Evolutionary conservation across 30 jellyfish, hydroid and myxozoan genomes (phyloP).

Genomic region (Hydra vulgaris): DNA sequence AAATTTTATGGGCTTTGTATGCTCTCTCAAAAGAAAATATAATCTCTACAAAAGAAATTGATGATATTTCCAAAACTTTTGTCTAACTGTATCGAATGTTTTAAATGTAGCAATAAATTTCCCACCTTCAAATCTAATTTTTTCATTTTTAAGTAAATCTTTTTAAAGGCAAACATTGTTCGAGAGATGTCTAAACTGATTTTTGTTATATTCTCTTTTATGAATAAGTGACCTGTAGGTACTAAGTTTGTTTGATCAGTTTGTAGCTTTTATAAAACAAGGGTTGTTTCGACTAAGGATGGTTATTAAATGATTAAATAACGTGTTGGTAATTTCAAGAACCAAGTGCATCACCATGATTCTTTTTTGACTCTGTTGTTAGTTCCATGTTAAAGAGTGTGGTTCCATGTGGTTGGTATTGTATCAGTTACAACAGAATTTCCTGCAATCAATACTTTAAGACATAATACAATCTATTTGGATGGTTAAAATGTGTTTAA

Average conservation of each 20-base stretch:
- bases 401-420: no score
- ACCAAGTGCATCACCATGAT: neutral
- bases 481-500: no score
- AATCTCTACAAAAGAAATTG: neutral
- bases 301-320: neutral
- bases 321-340: neutral
- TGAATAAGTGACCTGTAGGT: neutral
- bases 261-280: neutral
- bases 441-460: no score
- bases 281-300: neutral
- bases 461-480: no score
- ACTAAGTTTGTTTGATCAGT: neutral
- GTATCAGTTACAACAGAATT: no score
- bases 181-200: neutral
- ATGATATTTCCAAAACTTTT: neutral
- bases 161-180: neutral
- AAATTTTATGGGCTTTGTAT: neutral
- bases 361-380: no score
- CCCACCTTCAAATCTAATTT: neutral
- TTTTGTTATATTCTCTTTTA: neutral
- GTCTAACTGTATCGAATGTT: neutral
- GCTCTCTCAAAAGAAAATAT: neutral
- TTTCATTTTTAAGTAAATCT: neutral
- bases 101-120: neutral
- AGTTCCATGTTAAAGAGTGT: no score